These are phyloP conservation scores for Stenodera caucasica DNA, from an alignment of 2,888 invertebrate genomes.

Conservation along the genomic window DNA sequence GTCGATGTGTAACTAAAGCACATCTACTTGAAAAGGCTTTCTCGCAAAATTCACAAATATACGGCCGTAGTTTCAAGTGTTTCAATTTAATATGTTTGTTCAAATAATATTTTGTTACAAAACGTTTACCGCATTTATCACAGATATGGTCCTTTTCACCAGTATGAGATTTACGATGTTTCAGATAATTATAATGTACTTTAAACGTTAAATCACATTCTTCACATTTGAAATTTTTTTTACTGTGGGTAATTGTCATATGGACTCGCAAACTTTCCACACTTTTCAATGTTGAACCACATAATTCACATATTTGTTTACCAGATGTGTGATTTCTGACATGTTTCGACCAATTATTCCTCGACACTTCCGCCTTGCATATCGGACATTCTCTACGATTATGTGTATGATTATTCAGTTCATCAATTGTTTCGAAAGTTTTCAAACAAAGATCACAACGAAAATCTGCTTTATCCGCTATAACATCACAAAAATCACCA, in stretches of 20 bases:
- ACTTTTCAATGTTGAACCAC: conserved; percentile 36
- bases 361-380: conserved; percentile 40
- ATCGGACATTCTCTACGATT: conserved; percentile 43
- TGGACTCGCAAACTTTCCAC: conserved; percentile 10
- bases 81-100: conserved; percentile 45
- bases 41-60: conserved; percentile 42
- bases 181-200: conserved; percentile 7
- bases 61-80: conserved; percentile 42
- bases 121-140: conserved; percentile 41
- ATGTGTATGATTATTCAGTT: conserved; percentile 36
- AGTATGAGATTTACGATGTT: conserved; percentile 51
- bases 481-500: conserved; percentile 11
- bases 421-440: conserved; percentile 4
- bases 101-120: conserved; percentile 37
- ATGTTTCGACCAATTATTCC: conserved; percentile 43
- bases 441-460: neutral
- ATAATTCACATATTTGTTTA: conserved; percentile 44
- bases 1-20: conserved; percentile 41
- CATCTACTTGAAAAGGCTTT: conserved; percentile 42
- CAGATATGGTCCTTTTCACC: conserved; percentile 40
- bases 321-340: conserved; percentile 39
- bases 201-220: conserved; percentile 46
- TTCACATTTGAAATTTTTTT: conserved; percentile 53
- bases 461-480: neutral
- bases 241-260: conserved; percentile 24